Conservation (phyloP, 2,888 invertebrate genomes). For the Plebejus anna region DNA sequence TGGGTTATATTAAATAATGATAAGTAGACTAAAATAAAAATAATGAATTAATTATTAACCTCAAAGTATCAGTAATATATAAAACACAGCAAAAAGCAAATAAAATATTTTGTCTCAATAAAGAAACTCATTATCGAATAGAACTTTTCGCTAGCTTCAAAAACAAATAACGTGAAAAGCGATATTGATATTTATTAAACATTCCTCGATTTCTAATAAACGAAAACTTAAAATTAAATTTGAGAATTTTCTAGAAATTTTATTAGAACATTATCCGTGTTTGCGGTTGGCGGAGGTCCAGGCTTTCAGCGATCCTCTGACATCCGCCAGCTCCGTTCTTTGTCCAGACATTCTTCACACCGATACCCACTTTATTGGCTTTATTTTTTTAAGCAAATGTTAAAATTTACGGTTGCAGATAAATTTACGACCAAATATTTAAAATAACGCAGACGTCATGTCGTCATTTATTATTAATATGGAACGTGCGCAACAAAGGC, state of each 20-base stretch:
- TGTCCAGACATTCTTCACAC: slow-evolving; percentile 14
- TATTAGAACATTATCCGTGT: slow-evolving; percentile 25
- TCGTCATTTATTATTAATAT: too few species aligned
- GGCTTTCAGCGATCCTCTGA: slow-evolving; percentile 21
- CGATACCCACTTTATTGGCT: neutral
- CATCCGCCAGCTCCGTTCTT: slow-evolving; percentile 11
- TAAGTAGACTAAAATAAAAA: too few species aligned
- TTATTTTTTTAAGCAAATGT: neutral
- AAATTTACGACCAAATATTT: too few species aligned
- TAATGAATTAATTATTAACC: too few species aligned
- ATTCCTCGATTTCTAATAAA: slow-evolving; percentile 3
- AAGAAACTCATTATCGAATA: neutral
- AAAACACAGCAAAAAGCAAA: neutral
- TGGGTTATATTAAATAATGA: too few species aligned
- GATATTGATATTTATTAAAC: slow-evolving; percentile 17
- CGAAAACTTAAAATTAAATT: slow-evolving; percentile 21
- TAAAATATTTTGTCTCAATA: neutral
- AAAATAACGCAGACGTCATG: too few species aligned
- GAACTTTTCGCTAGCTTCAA: neutral
- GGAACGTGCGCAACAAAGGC: too few species aligned
- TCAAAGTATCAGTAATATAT: too few species aligned
- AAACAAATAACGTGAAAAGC: neutral
- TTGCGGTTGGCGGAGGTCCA: slow-evolving; percentile 20
- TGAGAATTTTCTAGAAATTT: slow-evolving; percentile 20
- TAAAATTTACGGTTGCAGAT: neutral